These are phyloP conservation scores for Orcinus orca DNA, from an alignment of 2,113 vertebrate species.

Conservation along the genomic window DNA sequence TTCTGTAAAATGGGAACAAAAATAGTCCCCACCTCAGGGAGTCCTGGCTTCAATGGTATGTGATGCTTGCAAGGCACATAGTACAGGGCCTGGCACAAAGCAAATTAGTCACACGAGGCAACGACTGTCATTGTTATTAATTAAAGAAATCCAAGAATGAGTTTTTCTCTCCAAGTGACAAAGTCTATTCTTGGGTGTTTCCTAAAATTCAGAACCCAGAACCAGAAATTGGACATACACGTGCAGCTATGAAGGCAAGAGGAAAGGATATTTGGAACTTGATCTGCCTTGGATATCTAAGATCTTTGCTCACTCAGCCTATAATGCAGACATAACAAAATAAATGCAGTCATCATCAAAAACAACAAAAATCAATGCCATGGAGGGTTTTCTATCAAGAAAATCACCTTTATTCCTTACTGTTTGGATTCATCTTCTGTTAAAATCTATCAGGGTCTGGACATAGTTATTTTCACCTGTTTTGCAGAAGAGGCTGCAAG, in stretches of 20 bases:
- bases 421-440: background rate
- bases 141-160: background rate
- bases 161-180: background rate
- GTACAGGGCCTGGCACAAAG: background rate
- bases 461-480: background rate
- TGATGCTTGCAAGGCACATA: background rate
- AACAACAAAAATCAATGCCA: background rate
- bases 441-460: background rate
- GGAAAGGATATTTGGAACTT: background rate
- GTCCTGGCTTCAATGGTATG: background rate
- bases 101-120: too few species aligned
- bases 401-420: background rate
- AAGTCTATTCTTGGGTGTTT: background rate
- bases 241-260: background rate
- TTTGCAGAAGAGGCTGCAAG: background rate
- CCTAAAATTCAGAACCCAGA: slow-evolving; percentile 12
- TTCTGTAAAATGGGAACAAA: background rate
- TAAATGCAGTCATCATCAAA: background rate
- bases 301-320: background rate
- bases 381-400: background rate
- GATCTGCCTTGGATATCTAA: background rate
- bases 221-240: background rate
- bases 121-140: fast-evolving
- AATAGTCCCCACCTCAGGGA: background rate
- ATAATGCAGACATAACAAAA: slow-evolving; percentile 15